Base-by-base conservation (phyloP, 2,888 invertebrate genomes). In the Caenorhabditis macrosperma region DNA sequence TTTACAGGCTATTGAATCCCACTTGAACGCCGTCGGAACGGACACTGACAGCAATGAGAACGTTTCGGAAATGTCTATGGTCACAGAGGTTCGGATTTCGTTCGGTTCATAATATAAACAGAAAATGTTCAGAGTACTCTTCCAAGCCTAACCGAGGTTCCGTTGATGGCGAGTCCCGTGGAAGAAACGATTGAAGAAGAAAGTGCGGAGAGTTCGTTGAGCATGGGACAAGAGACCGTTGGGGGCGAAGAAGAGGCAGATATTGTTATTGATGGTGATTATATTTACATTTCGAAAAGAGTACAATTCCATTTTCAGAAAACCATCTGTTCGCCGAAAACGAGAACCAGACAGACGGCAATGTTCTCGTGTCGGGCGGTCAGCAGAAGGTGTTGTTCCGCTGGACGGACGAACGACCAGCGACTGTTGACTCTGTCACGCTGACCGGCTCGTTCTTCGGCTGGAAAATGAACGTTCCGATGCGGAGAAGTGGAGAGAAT, bases 381-480 rank as follows among this genome's bases (percentile, higher is more conserved):
- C 17, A 38, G 7, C 55, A 72, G 28, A 72, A 68, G 26, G 78
- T 78, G 26, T n/a, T 78, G n/a, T 78, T 78, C 52, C 48, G 78
- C 24, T 78, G 78, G 78, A 72, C 61, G 17, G 78, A 78, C 17
- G 55, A 60, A 0, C 5, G 24, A 1, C 72, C 74, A n/a, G 6
- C 12, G 3, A 63, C 46, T 33, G 60, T 78, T 0, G 68, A 78
- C 17, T 44, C 50, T 7, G 60, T 79, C 15, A 69, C 52, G 2
- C 6, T 79, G 12, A 69, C 74, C 24, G 79, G 79, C 7, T 79
- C 79, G 12, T 79, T 79, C 24, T 74, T 79, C 41, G 79, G 75
- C 9, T 79, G 79, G 79, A 79, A 69, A 5, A 75, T 79, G 75
- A 64, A 52, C 17, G 10, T 75, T 22, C 79, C 79, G 41, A 69